Conservation (phyloP, 1,140 invertebrate genomes). For the Drosophila erecta region DNA sequence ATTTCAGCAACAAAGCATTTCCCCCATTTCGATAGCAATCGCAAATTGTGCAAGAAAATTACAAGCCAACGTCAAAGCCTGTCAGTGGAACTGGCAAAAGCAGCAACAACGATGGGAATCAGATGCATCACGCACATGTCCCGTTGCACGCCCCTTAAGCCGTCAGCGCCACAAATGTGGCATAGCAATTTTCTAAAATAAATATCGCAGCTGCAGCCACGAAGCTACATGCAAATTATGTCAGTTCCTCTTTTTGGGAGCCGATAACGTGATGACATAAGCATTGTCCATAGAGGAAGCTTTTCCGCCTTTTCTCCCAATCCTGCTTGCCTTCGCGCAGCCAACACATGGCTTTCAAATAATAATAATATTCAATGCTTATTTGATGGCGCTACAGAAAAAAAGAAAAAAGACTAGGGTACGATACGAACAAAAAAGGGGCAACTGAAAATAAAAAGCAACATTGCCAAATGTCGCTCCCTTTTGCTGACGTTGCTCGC, state of each 20-base stretch:
- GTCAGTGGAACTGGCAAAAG: conserved; percentile 36
- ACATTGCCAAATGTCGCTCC: conserved; percentile 60
- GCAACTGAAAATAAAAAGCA: conserved; percentile 31
- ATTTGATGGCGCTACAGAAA: conserved; percentile 68
- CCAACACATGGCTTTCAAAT: conserved; percentile 70
- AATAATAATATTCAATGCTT: conserved; percentile 79
- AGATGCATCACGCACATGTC: conserved; percentile 58
- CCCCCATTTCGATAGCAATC: conserved; percentile 39
- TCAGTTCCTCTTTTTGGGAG: conserved; percentile 51
- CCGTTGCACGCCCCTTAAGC: conserved; percentile 16
- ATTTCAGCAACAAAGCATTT: conserved; percentile 26
- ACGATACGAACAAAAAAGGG: conserved; percentile 14
- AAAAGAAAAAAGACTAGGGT: conserved; percentile 31
- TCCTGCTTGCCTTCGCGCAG: not conserved
- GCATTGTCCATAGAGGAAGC: conserved; percentile 55
- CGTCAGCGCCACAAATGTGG: conserved; percentile 22
- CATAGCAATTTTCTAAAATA: conserved; percentile 70
- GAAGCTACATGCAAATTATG: conserved; percentile 73
- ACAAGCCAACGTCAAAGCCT: conserved; percentile 42
- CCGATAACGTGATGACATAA: conserved; percentile 72
- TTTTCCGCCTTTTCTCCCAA: conserved; percentile 1
- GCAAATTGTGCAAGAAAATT: conserved; percentile 50
- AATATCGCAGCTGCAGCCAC: conserved; percentile 62
- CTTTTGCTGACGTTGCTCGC: conserved; percentile 62
- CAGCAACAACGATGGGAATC: conserved; percentile 16